phyloP scores from a whole-genome alignment of 2,888 invertebrate genomes.

The Stenchaetothrips biformis region DNA sequence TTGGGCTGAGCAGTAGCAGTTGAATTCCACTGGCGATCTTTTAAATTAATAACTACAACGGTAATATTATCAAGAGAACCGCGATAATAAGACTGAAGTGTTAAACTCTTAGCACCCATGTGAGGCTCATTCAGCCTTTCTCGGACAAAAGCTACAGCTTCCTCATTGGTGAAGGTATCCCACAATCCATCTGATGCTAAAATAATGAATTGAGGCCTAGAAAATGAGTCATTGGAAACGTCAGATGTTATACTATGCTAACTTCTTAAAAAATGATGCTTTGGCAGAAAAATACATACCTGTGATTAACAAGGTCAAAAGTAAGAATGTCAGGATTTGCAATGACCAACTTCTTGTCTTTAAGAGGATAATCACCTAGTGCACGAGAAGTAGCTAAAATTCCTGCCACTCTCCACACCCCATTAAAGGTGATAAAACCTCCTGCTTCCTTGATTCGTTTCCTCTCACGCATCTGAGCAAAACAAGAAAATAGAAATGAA shows the following conservation, averaged over 20 bases:
- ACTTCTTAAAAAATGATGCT: neutral
- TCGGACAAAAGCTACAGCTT: slow-evolving; percentile 83
- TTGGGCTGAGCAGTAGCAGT: neutral
- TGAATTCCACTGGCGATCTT: slow-evolving; percentile 47
- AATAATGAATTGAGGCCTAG: slow-evolving; percentile 74
- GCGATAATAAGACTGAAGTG: slow-evolving; percentile 82
- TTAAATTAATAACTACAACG: slow-evolving; percentile 81
- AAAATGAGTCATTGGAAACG: slow-evolving; percentile 9
- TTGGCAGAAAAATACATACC: slow-evolving; percentile 39
- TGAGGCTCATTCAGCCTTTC: slow-evolving; percentile 79
- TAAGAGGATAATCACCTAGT: slow-evolving; percentile 90
- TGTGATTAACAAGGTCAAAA: slow-evolving; percentile 80
- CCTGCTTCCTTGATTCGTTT: slow-evolving; percentile 92
- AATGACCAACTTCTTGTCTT: slow-evolving; percentile 88
- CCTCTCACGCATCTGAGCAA: slow-evolving; percentile 72
- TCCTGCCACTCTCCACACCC: slow-evolving; percentile 94
- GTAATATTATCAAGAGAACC: slow-evolving; percentile 95
- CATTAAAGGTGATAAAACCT: slow-evolving; percentile 90
- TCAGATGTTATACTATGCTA: neutral
- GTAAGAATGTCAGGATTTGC: slow-evolving; percentile 93
- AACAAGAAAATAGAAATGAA: neutral
- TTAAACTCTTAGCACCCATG: slow-evolving; percentile 86
- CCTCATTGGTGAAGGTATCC: slow-evolving; percentile 94
- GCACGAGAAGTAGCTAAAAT: slow-evolving; percentile 91
- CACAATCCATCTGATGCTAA: slow-evolving; percentile 93